phyloP scores from a whole-genome alignment of 2,888 invertebrate species.

The Pediacus dermestoides region DNA sequence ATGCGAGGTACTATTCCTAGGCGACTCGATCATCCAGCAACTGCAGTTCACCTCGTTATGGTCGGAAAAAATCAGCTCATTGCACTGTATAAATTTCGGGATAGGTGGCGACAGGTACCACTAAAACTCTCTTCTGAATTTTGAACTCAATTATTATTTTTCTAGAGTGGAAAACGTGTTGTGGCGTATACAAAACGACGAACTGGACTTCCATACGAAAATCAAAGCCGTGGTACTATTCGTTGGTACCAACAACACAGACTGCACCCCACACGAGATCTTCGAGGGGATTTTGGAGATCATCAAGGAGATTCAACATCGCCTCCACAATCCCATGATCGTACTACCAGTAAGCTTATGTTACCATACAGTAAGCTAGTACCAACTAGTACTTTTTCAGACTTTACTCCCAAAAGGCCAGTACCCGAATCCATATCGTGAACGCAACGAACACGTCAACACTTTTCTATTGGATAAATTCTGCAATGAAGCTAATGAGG shows the following conservation, averaged over 20 bases:
- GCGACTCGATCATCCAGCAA: conserved; percentile 63
- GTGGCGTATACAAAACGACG: conserved; percentile 67
- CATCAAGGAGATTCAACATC: conserved; percentile 54
- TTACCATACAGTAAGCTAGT: background rate
- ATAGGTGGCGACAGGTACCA: conserved; percentile 60
- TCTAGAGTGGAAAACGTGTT: conserved; percentile 61
- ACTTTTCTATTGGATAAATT: conserved; percentile 50
- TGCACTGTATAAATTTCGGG: conserved; percentile 70
- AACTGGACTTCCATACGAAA: conserved; percentile 63
- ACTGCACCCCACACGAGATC: conserved; percentile 59
- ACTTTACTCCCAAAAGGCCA: conserved; percentile 65
- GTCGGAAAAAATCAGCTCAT: conserved; percentile 61
- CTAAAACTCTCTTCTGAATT: background rate
- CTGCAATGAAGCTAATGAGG: conserved; percentile 41
- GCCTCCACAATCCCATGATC: conserved; percentile 53
- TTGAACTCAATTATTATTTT: conserved; percentile 9
- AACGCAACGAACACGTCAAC: conserved; percentile 60
- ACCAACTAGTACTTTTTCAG: conserved; percentile 46
- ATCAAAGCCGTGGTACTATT: conserved; percentile 63
- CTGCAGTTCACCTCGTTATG: conserved; percentile 60
- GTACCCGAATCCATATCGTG: conserved; percentile 59
- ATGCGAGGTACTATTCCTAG: conserved; percentile 66
- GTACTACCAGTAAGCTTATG: conserved; percentile 57
- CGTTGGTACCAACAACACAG: conserved; percentile 66
- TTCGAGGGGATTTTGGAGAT: conserved; percentile 61